phyloP scores from a whole-genome alignment of 2,797 vertebrate species.

The Crocidura indochinensis region DNA sequence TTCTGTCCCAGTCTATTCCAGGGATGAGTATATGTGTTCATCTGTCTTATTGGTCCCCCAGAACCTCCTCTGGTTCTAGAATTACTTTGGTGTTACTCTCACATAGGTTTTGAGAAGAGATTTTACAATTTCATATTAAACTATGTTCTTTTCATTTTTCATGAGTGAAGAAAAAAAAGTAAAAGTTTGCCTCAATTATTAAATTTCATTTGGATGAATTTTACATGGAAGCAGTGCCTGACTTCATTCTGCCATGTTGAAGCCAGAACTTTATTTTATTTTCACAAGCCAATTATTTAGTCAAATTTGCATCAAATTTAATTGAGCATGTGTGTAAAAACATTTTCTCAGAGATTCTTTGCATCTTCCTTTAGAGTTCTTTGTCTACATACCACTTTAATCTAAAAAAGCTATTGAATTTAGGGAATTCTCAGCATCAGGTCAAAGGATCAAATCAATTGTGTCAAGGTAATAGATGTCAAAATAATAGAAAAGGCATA shows the following conservation, averaged over 20 bases:
- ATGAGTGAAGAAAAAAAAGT: not conserved
- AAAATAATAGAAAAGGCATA: constrained; percentile 45
- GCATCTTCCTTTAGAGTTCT: not conserved
- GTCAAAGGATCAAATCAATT: constrained; percentile 55
- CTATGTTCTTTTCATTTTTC: constrained; percentile 20
- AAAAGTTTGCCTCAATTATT: constrained; percentile 23
- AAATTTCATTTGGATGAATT: not conserved
- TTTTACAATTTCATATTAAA: constrained; percentile 59
- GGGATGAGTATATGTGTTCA: too few relatives aligned
- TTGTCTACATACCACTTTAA: not conserved
- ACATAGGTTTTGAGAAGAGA: not conserved
- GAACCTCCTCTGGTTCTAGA: not conserved
- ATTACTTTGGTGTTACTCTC: not conserved
- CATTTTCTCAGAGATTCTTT: not conserved
- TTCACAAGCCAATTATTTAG: constrained; percentile 1
- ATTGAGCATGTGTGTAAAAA: not conserved
- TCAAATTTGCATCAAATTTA: constrained; percentile 22
- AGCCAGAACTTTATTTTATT: constrained; percentile 24
- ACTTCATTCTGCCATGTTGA: constrained; percentile 40
- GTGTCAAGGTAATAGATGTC: constrained; percentile 53
- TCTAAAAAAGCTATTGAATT: not conserved
- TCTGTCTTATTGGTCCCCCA: not conserved
- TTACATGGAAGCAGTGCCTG: not conserved
- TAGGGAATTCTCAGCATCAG: constrained; percentile 47
- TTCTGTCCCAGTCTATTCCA: too few relatives aligned